Base-by-base conservation (phyloP, 2,113 vertebrate species). In the Lasiurus cinereus region DNA sequence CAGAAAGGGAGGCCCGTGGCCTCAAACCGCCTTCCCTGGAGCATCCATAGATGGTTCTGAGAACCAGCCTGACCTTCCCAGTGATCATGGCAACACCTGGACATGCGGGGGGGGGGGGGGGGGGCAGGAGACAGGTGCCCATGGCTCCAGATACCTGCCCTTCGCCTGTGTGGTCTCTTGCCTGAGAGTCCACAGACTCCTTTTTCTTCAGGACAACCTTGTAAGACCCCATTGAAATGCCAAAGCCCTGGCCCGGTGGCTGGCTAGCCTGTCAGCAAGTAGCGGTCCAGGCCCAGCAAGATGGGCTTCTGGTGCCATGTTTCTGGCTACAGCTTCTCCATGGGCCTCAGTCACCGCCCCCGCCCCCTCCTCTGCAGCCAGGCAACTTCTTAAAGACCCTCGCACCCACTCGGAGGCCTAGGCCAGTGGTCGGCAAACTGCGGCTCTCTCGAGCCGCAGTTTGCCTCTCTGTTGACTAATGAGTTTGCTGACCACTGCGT, bases 281-380 rank as follows among this genome's bases (percentile, higher is more conserved):
- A 39, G 50, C 2, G 0, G 29, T 15, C n/a, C 0, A 0, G 59
- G 62, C 36, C 64, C 70, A 69, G 72, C 8, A 6, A 77, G 8
- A 11, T 1, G 3, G 3, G 19, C 43, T 27, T 8, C 29, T 1
- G 0, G 21, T 48, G 62, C 29, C n/a, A 9, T 0, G 3, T 27
- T 39, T 56, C 46, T 36, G 33, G 74, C 59, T 9, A 10, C 16
- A 7, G 19, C 39, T 56, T 54, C 56, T 4, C 33, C 33, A 1
- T 0, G 3, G 21, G 31, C 16, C 54, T 29, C 43, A 1, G 16
- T 15, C 56, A 62, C 59, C n/a, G 12, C 19, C 27, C 0, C 4
- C 24, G 27, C 27, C 46, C 3, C 14, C 7, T 29, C 22, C 1
- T 21, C 22, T 67, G 9, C 27, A 6, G 54, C 7, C 0, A 0